phyloP scores from a whole-genome alignment of 2,888 invertebrate genomes.

The Chorisops tibialis region DNA sequence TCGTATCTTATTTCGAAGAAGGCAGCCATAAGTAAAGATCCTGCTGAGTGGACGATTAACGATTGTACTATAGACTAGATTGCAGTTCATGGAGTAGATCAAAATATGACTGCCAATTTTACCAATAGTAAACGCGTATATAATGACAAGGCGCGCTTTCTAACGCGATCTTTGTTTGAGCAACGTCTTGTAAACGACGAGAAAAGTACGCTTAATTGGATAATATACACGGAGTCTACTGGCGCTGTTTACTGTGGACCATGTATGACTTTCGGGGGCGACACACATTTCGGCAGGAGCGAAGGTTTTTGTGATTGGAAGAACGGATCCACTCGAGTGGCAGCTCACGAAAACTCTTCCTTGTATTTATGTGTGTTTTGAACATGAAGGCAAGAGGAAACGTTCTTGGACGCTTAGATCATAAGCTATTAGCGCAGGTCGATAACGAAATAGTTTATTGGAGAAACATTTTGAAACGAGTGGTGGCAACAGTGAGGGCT shows the following conservation, averaged over 20 bases:
- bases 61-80: too few relatives aligned
- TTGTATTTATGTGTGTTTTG: neutral
- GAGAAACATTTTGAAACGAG: neutral
- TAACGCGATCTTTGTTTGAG: neutral
- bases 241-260: conserved; percentile 18
- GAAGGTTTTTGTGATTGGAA: conserved; percentile 16
- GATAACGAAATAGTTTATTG: conserved; percentile 9
- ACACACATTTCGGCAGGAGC: neutral
- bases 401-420: neutral
- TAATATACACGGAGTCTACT: conserved; percentile 6
- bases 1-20: too few relatives aligned
- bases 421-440: neutral
- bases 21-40: too few relatives aligned
- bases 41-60: too few relatives aligned
- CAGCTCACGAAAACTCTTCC: neutral
- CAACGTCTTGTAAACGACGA: neutral
- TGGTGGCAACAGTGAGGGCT: neutral
- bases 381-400: neutral
- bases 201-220: conserved; percentile 3
- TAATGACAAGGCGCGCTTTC: too few relatives aligned
- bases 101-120: neutral
- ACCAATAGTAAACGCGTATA: too few relatives aligned
- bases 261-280: conserved; percentile 5
- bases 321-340: too few relatives aligned
- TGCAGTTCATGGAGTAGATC: neutral